Conservation (phyloP, 2,888 invertebrate genomes). For the Sarcophaga subvicina region DNA sequence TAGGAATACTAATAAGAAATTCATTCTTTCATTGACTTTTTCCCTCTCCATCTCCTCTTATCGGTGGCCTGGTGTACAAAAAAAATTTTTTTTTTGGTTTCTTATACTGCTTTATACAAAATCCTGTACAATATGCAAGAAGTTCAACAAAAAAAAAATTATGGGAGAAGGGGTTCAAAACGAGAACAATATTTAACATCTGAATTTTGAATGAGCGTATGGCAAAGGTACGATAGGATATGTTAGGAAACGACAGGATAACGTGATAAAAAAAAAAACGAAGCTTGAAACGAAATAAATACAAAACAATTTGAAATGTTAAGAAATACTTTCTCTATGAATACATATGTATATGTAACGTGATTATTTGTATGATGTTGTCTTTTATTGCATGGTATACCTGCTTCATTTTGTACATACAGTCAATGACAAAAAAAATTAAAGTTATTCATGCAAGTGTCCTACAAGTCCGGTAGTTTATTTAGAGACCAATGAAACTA, state of each 20-base stretch:
- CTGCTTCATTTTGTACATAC: not conserved
- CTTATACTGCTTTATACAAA: too few species aligned
- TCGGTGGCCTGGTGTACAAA: too few species aligned
- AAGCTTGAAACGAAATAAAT: conserved; percentile 5
- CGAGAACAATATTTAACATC: conserved; percentile 34
- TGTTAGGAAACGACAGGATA: not conserved
- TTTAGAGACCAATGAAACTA: too few species aligned
- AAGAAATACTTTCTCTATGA: conserved; percentile 36
- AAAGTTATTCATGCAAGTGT: not conserved
- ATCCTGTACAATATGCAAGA: conserved; percentile 5
- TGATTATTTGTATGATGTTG: not conserved
- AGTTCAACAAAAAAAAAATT: not conserved
- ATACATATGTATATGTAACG: conserved; percentile 37
- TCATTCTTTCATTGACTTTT: conserved; percentile 7
- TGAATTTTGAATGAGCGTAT: conserved; percentile 31
- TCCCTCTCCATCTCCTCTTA: not conserved
- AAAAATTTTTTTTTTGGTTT: too few species aligned
- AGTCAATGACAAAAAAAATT: not conserved
- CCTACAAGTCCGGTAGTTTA: too few species aligned
- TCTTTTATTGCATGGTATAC: not conserved
- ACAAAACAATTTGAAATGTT: conserved; percentile 25
- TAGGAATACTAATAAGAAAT: conserved; percentile 36
- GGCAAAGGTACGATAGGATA: not conserved
- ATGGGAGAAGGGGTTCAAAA: not conserved
- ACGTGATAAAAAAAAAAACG: not conserved